Percentiles rank a stretch among this genome's conserved stretches.
Conservation (phyloP, 2,888 invertebrate species). For the Polyploca ridens region DNA sequence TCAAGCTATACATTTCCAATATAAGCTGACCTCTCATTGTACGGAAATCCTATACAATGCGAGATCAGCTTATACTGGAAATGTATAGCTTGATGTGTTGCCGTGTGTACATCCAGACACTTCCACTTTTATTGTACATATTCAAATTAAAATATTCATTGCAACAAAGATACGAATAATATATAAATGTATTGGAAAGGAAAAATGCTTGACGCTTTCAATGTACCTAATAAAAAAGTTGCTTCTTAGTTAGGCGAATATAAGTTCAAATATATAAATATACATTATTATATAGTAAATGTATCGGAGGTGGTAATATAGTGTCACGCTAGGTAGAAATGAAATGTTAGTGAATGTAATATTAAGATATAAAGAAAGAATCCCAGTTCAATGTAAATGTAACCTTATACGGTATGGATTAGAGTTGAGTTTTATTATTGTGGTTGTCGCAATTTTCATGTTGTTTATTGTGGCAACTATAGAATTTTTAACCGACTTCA, state of each 20-base stretch:
- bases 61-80: no score
- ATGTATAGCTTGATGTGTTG: no score
- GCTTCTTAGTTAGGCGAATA: constrained; percentile 35
- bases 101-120: no score
- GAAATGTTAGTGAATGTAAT: constrained; percentile 8
- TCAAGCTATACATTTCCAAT: no score
- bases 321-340: constrained; percentile 4
- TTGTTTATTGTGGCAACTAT: no score
- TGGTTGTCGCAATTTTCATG: neutral
- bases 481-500: no score
- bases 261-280: constrained; percentile 26
- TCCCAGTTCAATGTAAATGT: neutral
- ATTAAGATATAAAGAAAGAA: constrained; percentile 4
- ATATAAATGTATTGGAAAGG: neutral
- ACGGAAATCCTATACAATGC: no score
- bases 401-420: neutral
- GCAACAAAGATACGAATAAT: neutral
- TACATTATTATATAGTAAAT: neutral
- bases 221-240: constrained; percentile 33
- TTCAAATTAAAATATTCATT: neutral
- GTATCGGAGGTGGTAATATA: neutral
- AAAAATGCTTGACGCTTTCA: constrained; percentile 34
- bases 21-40: no score
- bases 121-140: no score
- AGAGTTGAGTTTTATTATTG: neutral